Conservation (phyloP, 2,888 invertebrate species). For the Dorcus hopei region DNA sequence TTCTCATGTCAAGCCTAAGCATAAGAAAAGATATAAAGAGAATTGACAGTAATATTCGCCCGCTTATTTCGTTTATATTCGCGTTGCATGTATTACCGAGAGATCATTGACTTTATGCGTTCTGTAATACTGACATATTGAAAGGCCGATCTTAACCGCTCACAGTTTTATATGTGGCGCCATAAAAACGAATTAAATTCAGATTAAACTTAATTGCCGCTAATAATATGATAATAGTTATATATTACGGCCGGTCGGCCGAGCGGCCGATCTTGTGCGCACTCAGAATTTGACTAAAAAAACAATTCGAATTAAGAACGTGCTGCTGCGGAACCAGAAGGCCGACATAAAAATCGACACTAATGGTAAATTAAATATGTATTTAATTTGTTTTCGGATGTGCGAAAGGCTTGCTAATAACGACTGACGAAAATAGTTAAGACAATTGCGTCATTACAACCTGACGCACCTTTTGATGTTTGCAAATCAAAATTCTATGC, state of each 20-base stretch:
- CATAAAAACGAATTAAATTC: constrained; percentile 38
- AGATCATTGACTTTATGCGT: constrained; percentile 37
- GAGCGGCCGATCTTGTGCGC: too few relatives aligned
- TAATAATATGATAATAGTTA: constrained; percentile 38
- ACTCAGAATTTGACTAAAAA: too few relatives aligned
- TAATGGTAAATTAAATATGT: too few relatives aligned
- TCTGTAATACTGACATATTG: constrained; percentile 40
- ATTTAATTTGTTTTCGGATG: too few relatives aligned
- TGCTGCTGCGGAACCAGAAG: too few relatives aligned
- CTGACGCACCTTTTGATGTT: constrained; percentile 3
- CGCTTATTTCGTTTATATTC: constrained; percentile 27
- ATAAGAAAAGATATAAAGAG: too few relatives aligned
- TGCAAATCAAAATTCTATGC: constrained; percentile 23
- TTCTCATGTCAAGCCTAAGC: too few relatives aligned
- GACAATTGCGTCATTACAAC: too few relatives aligned
- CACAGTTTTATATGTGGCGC: constrained; percentile 37
- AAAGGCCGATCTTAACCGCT: constrained; percentile 26
- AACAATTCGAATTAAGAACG: too few relatives aligned
- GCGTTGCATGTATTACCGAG: constrained; percentile 32
- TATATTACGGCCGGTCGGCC: constrained; percentile 27
- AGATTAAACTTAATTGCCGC: constrained; percentile 36
- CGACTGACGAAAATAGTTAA: too few relatives aligned
- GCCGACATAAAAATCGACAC: too few relatives aligned
- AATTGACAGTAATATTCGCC: constrained; percentile 19
- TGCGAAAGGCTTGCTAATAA: too few relatives aligned